Conservation (phyloP, 2,113 vertebrate species). For the Puffinus mauretanicus region DNA sequence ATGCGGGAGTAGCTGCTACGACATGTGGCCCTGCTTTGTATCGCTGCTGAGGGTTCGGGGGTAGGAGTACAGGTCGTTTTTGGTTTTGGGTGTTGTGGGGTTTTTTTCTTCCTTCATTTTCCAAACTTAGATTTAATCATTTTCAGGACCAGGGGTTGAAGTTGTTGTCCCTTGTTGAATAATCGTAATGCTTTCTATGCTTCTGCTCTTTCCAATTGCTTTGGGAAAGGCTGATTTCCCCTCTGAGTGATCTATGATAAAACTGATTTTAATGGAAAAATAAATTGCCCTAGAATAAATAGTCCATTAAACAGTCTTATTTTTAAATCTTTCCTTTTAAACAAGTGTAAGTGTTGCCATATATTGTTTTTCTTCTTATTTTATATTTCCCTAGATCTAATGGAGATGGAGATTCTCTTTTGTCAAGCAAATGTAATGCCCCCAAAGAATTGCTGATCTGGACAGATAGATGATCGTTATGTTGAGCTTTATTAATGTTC, state of each 20-base stretch:
- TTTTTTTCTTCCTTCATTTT: fast-evolving
- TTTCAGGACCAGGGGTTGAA: not conserved
- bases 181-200: not conserved
- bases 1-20: not conserved
- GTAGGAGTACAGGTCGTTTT: not conserved
- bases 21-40: not conserved
- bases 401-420: not conserved
- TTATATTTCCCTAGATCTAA: not conserved
- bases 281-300: not conserved
- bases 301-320: not conserved
- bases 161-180: not conserved
- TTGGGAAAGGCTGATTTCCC: not conserved
- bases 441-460: not conserved
- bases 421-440: not conserved
- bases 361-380: not conserved
- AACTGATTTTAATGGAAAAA: not conserved
- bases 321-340: not conserved
- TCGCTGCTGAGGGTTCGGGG: not conserved
- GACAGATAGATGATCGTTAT: not conserved
- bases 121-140: not conserved
- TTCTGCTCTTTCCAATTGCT: not conserved
- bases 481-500: not conserved
- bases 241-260: not conserved
- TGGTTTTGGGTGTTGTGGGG: not conserved
- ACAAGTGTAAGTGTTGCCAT: not conserved